Evolutionary conservation across 2,797 vertebrate genomes (phyloP).

Genomic region (Chiropotes sagulatus): DNA sequence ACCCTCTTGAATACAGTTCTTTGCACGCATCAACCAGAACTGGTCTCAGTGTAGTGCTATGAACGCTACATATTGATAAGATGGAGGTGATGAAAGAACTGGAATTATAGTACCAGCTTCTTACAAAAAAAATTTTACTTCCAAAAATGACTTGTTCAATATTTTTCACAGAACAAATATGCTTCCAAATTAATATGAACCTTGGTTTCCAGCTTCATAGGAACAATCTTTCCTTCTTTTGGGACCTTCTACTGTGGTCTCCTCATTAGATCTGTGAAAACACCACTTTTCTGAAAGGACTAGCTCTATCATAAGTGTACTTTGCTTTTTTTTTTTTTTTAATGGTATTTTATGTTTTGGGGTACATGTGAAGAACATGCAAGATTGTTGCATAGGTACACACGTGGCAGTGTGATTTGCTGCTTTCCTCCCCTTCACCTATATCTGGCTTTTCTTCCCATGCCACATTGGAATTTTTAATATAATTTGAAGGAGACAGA

Average conservation of each 20-base stretch:
- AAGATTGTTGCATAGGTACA: no score
- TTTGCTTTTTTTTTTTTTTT: no score
- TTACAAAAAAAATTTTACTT: background rate
- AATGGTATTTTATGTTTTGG: no score
- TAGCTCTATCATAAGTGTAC: background rate
- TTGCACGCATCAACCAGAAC: background rate
- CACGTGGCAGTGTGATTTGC: no score
- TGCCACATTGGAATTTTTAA: background rate
- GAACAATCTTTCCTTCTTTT: background rate
- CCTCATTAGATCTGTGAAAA: background rate
- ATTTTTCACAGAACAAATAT: background rate
- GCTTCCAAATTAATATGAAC: background rate
- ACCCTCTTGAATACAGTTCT: background rate
- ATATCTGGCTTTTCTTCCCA: no score
- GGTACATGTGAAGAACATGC: no score
- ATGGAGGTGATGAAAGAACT: background rate
- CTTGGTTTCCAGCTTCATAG: background rate
- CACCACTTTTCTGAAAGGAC: background rate
- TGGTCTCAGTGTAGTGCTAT: background rate
- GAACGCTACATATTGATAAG: background rate
- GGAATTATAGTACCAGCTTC: background rate
- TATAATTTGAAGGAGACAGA: background rate
- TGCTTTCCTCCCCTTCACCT: no score
- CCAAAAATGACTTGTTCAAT: background rate
- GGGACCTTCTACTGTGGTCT: background rate